Base-by-base conservation (phyloP, 2,113 vertebrate species). In the Microcebus jonahi region DNA sequence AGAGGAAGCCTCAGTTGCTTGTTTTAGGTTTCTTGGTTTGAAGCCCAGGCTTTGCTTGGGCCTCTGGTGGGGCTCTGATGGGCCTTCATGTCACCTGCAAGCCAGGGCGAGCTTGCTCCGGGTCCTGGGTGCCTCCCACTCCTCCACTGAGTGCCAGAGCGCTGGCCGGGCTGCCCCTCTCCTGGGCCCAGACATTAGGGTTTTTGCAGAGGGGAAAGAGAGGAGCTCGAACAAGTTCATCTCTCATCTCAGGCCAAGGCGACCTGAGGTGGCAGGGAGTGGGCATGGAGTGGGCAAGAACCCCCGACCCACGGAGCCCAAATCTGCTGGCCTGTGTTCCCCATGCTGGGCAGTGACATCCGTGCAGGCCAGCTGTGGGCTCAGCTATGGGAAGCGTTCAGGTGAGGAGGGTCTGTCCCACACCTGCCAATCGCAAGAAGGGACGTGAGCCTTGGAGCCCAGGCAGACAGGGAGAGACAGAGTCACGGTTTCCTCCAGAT, bases 121-220 rank as follows among this genome's bases (percentile, higher is more conserved):
- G 81, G 42, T 18, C 67, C n/a, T 1, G 10, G 13, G 29, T 65
- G 25, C 3, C 18, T 45, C 57, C 36, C 5, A 7, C n/a, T 17
- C 53, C 13, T 89, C 23, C 3, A 8, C 17, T 0, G 4, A 0
- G n/a, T 5, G 34, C 29, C 1, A 0, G 88, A 71, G 82, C 57
- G 36, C 63, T n/a, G 75, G 23, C 34, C 23, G 0, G 18, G 36
- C 61, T 34, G 21, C 34, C 29, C 13, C 39, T 5, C n/a, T 20
- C 36, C 59, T 4, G 15, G 79, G n/a, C 10, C 3, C 79, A 1
- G 7, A 5, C 8, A 6, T 53, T 25, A 27, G 25, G 0, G 13
- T 76, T 90, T 48, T 57, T 18, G 14, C 67, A 57, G 27, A 29
- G 53, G 36, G 68, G 31, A 59, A 39, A 18, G 76, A 65, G 1